Evolutionary conservation across 2,113 vertebrate genomes (phyloP).

Genomic region (Falcunculus frontatus): DNA sequence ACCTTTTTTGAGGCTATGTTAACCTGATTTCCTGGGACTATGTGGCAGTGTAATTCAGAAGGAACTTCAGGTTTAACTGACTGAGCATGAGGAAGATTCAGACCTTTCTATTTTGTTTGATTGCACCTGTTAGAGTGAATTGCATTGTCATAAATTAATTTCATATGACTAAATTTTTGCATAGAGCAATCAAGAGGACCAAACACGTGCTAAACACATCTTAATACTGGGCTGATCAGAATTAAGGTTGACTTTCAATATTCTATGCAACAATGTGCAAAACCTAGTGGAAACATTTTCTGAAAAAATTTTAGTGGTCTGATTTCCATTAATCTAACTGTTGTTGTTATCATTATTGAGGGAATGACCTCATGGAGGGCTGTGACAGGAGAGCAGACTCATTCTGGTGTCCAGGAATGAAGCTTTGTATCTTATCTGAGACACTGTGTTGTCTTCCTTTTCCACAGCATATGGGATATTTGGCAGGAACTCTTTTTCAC

Average conservation of each 20-base stretch:
- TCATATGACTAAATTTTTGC: background rate
- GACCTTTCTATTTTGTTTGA: background rate
- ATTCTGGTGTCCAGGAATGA: background rate
- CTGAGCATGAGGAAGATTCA: background rate
- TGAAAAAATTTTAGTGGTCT: background rate
- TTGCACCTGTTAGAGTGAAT: background rate
- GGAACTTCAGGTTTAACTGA: background rate
- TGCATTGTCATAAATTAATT: background rate
- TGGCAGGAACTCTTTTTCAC: background rate
- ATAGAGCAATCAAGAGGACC: background rate
- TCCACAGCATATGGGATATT: background rate
- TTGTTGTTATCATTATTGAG: background rate
- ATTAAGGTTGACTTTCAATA: background rate
- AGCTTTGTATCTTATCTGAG: slow-evolving; percentile 5
- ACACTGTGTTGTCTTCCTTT: background rate
- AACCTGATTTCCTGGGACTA: background rate
- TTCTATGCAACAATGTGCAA: background rate
- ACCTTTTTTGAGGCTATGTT: background rate
- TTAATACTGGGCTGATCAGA: background rate
- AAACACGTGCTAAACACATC: background rate
- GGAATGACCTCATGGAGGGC: background rate
- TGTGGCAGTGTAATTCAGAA: background rate
- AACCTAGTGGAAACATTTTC: background rate
- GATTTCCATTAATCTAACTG: background rate
- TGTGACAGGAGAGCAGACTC: background rate